Evolutionary conservation across 2,888 invertebrate species (phyloP), one percentile per base, ranked within the genome.

Genomic region (Limnephilus marmoratus): DNA sequence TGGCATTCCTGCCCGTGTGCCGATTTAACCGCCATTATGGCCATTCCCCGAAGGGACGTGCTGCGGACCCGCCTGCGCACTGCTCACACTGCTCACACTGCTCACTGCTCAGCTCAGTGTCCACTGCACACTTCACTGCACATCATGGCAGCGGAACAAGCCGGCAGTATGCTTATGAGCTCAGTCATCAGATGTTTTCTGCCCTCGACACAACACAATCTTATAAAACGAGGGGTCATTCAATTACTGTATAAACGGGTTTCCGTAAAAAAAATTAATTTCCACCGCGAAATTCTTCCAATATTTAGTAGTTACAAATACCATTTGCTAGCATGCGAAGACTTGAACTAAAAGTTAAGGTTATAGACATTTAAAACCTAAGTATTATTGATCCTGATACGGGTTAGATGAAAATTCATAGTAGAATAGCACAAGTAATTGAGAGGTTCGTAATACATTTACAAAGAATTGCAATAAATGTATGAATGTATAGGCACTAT

Each of bases 1-100:
- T 83, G 83, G 83, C 83, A 83, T 83, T 83, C 83, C 83, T 83
- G 83, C 34, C 83, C 83, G 83, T 37, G 82, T 83, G 82, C 82
- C 82, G 15, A 82, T 34, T 34, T 31, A 34, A 15, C 82, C 82
- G 82, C 82, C 82, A 37, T 83, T 34, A 29, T 34, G 34, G 82
- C 83, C 24, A 41, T 83, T 83, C 83, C 83, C 83, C 83, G 83
- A 83, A 41, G 83, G 37, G 31, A 83, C 83, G 83, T 37, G 83
- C 37, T 24, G 13, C 34, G 31, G 34, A 31, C 37, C 18, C 37
- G 37, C 15, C 15, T 37, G 82, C 34, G 4, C 31, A 13, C 31
- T 31, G 15, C 15, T 13, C 82, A 31, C 31, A 82, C 34, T 34
- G 29, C 13, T 15, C 82, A 82, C 18, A 31, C 29, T 29, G 45